A percentile compares a stretch with the other conserved stretches of the same genome.
These are phyloP conservation scores for Phalacrocorax carbo DNA, from an alignment of 2,113 vertebrate species.

Conservation along the genomic window DNA sequence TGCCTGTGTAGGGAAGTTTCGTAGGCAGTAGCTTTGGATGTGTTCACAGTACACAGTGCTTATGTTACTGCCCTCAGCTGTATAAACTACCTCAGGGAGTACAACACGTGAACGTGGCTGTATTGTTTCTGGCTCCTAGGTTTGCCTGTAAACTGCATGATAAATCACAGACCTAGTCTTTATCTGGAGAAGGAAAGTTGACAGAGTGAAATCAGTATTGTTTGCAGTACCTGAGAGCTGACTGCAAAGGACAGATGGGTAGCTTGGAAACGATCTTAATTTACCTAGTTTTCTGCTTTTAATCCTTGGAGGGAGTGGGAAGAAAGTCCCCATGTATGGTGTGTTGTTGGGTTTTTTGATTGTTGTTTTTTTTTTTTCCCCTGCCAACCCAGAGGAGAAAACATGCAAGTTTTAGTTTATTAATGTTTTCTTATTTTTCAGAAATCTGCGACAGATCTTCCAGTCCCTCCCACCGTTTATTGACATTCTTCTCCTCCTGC, in stretches of 20 bases:
- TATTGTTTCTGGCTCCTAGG: background rate
- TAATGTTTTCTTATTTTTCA: constrained; percentile 59
- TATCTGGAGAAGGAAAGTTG: background rate
- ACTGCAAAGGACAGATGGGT: background rate
- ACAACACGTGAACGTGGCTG: background rate
- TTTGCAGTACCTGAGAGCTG: background rate
- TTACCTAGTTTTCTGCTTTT: background rate
- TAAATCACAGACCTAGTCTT: background rate
- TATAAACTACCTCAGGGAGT: background rate
- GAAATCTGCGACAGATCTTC: constrained; percentile 98
- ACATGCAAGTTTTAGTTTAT: background rate
- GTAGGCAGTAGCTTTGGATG: background rate
- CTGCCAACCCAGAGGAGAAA: background rate
- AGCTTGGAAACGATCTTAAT: background rate
- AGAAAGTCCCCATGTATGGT: background rate
- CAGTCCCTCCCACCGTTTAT: constrained; percentile 97
- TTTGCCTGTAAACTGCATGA: background rate
- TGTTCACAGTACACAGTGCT: background rate
- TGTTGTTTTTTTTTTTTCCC: background rate
- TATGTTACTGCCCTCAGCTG: background rate
- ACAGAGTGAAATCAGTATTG: background rate
- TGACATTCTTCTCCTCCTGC: constrained; percentile 93
- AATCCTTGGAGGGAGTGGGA: background rate
- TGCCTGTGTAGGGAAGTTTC: background rate
- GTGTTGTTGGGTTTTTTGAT: background rate